A percentile compares a stretch with the other conserved stretches of the same genome.
phyloP scores from a whole-genome alignment of 2,888 invertebrate species.

The Cataglyphis cursor region DNA sequence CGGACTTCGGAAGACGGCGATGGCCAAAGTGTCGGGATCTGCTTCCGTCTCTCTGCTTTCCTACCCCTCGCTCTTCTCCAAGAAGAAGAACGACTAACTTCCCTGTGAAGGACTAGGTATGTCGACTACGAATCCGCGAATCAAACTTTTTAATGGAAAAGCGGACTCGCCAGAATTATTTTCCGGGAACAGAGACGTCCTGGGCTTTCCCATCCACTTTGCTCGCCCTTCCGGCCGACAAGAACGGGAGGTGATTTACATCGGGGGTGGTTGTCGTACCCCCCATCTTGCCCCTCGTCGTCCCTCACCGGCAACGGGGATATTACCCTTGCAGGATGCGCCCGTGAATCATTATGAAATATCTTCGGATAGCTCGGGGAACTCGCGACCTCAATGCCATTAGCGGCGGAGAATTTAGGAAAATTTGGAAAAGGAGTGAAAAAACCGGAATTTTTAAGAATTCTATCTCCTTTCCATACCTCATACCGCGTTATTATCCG shows the following conservation, averaged over 20 bases:
- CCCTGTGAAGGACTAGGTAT: constrained; percentile 5
- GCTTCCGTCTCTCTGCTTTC: background rate
- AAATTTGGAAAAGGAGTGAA: background rate
- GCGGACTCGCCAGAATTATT: constrained; percentile 63
- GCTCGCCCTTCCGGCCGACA: constrained; percentile 29
- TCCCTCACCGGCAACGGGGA: constrained; percentile 56
- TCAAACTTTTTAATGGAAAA: constrained; percentile 75
- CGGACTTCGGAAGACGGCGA: constrained; percentile 25
- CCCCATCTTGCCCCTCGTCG: background rate
- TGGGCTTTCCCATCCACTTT: constrained; percentile 66
- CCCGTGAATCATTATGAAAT: constrained; percentile 74
- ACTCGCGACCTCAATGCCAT: constrained; percentile 62
- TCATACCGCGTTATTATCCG: background rate
- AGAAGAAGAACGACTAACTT: constrained; percentile 41
- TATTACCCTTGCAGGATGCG: constrained; percentile 73
- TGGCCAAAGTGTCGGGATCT: constrained; percentile 11
- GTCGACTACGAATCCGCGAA: constrained; percentile 61
- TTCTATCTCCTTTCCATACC: background rate
- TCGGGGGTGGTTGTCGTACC: constrained; percentile 41
- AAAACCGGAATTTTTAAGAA: constrained; percentile 23
- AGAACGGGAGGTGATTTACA: constrained; percentile 50
- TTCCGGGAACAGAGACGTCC: constrained; percentile 61
- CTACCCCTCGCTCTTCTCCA: background rate
- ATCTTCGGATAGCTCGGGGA: constrained; percentile 64
- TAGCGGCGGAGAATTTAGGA: constrained; percentile 51